Percentiles rank a stretch among this genome's conserved stretches.
These are phyloP conservation scores for Lordiphosa mommai DNA, from an alignment of 1,140 invertebrate species.

Conservation along the genomic window DNA sequence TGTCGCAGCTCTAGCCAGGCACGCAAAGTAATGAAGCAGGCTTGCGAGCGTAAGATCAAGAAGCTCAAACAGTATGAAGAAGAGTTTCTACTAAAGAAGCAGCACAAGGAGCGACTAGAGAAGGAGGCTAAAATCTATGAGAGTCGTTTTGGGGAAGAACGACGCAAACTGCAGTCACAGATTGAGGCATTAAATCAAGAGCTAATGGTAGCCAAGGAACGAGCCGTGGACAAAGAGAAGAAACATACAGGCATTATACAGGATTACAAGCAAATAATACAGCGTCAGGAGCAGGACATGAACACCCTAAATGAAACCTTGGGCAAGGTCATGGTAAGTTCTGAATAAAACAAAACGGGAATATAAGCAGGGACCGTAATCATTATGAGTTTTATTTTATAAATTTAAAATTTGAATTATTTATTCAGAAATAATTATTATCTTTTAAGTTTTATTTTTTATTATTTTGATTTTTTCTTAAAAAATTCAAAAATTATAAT, in stretches of 20 bases:
- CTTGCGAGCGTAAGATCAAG: conserved; percentile 95
- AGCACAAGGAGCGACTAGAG: conserved; percentile 89
- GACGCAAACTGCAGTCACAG: conserved; percentile 88
- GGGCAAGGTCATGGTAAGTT: conserved; percentile 82
- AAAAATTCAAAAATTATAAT: too few species aligned
- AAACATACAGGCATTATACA: conserved; percentile 89
- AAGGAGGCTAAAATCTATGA: conserved; percentile 83
- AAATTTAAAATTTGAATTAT: background rate
- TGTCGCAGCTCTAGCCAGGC: conserved; percentile 95
- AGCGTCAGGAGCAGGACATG: conserved; percentile 92
- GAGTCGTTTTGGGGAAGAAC: conserved; percentile 86
- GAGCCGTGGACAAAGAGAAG: conserved; percentile 86
- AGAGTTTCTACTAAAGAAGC: conserved; percentile 91
- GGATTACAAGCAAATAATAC: conserved; percentile 97
- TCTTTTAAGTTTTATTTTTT: background rate
- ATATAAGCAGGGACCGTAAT: too few species aligned
- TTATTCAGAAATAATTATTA: too few species aligned
- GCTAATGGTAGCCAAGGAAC: conserved; percentile 86
- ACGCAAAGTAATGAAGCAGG: conserved; percentile 92
- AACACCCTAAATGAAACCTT: conserved; percentile 83
- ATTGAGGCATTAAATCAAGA: conserved; percentile 91
- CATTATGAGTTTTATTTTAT: too few species aligned
- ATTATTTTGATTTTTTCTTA: background rate
- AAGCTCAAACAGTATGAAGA: conserved; percentile 97
- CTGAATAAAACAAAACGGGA: background rate